Base-by-base conservation (phyloP, 1,140 invertebrate genomes). In the Theocolax elegans region DNA sequence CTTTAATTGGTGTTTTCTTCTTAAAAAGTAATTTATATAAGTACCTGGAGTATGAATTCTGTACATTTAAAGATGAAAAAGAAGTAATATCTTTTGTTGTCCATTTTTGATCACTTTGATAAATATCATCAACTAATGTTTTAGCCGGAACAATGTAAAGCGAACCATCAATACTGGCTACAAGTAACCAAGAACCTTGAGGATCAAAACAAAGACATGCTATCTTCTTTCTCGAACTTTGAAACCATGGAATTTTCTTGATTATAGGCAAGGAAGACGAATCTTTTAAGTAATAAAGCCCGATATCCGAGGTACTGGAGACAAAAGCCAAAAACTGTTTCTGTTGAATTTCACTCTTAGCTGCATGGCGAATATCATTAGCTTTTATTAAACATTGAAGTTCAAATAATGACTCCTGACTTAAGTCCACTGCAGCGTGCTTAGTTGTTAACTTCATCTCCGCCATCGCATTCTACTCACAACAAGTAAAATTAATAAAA, bases 221-320 rank as follows among this genome's bases (percentile, higher is more conserved):
- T 42, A 93, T 90, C 71, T 83, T 80, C 80, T 89, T 90, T 49
- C 87, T 85, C 21, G 81, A 81, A 29, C 88, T 87, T 72, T 85
- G 84, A 79, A 90, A 90, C 92, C 91, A 93, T 71, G 89, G 89
- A 67, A 93, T 83, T 76, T 89, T 88, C 75, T 90, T 91, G n/a
- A 91, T 79, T n/a, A 91, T 82, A 49, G 87, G 88, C 71, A 69
- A 75, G 27, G 67, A 72, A n/a, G 63, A 40, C 7, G 75, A 73
- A 23, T 82, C 75, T 46, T 74, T 79, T 49, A 80, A 77, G 53
- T 85, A 85, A 75, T 85, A 85, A 12, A 87, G 67, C 29, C 83
- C 79, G 29, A 87, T 73, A 60, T 87, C 83, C 0, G 75, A 72
- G 29, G 73, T 80, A 15, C 77, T 77, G 17, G 81, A 83, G 25